phyloP scores from a whole-genome alignment of 1,140 invertebrate species.

The Pseudoatta argentina region DNA sequence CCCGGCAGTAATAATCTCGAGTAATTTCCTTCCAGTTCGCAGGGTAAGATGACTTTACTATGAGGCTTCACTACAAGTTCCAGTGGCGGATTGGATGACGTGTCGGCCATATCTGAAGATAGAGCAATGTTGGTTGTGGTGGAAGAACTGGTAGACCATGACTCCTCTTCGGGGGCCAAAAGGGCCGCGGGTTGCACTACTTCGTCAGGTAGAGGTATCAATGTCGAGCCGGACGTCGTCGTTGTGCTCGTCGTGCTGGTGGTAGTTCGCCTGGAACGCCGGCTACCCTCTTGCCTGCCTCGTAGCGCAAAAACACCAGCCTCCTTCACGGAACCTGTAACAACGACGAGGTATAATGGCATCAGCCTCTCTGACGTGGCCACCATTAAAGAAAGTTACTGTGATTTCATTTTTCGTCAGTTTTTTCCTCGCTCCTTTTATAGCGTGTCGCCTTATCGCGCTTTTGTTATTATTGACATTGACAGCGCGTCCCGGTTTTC shows the following conservation, averaged over 20 bases:
- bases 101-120: constrained; percentile 66
- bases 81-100: constrained; percentile 78
- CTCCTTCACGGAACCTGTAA: constrained; percentile 84
- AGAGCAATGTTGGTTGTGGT: constrained; percentile 75
- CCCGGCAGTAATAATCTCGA: constrained; percentile 81
- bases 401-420: constrained; percentile 40
- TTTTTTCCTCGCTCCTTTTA: not conserved
- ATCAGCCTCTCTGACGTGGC: constrained; percentile 7
- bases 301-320: constrained; percentile 83
- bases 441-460: not conserved
- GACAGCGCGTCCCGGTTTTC: not conserved
- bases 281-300: constrained; percentile 81
- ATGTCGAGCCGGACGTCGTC: constrained; percentile 76
- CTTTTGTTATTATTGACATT: constrained; percentile 15
- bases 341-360: constrained; percentile 31
- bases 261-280: constrained; percentile 80
- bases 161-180: constrained; percentile 81
- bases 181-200: constrained; percentile 83
- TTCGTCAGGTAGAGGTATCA: constrained; percentile 75
- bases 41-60: constrained; percentile 83
- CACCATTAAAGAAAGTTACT: constrained; percentile 37
- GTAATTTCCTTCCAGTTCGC: constrained; percentile 84
- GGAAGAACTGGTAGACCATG: constrained; percentile 81
- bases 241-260: constrained; percentile 73
- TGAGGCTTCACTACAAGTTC: constrained; percentile 84